Conservation (phyloP, 2,113 vertebrate genomes). For the Tenrec ecaudatus region DNA sequence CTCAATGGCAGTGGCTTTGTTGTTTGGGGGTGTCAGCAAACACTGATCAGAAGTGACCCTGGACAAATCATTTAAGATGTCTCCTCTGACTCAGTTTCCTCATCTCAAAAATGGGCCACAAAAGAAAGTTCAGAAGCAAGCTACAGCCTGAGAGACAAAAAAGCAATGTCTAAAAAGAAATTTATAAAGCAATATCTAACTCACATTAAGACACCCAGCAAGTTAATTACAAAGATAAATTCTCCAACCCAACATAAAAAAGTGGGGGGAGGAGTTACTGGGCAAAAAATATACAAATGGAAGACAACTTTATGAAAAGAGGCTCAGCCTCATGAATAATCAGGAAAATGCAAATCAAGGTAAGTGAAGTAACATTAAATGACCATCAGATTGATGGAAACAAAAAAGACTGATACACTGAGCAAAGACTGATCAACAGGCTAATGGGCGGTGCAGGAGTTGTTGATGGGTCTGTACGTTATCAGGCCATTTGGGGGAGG, state of each 20-base stretch:
- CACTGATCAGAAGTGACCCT: neutral
- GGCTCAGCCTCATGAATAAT: constrained; percentile 36
- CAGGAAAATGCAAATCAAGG: constrained; percentile 59
- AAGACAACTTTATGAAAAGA: constrained; percentile 57
- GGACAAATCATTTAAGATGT: neutral
- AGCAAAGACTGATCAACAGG: neutral
- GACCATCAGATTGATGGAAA: constrained; percentile 54
- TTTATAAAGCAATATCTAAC: neutral
- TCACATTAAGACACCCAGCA: neutral
- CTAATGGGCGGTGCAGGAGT: neutral
- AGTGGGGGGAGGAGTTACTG: no score
- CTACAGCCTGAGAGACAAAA: neutral
- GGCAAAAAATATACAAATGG: neutral
- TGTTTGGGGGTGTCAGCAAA: neutral
- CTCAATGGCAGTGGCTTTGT: neutral
- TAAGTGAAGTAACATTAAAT: constrained; percentile 26
- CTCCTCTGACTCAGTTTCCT: constrained; percentile 38
- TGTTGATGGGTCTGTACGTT: neutral
- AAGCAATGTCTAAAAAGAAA: no score
- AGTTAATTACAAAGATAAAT: constrained; percentile 12
- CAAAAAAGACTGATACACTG: constrained; percentile 35
- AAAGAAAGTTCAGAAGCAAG: constrained; percentile 25
- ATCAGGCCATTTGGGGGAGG: neutral
- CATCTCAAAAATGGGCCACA: neutral
- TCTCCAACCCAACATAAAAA: neutral